Evolutionary conservation across 2,113 vertebrate genomes (phyloP).

Genomic region (Jacana jacana): DNA sequence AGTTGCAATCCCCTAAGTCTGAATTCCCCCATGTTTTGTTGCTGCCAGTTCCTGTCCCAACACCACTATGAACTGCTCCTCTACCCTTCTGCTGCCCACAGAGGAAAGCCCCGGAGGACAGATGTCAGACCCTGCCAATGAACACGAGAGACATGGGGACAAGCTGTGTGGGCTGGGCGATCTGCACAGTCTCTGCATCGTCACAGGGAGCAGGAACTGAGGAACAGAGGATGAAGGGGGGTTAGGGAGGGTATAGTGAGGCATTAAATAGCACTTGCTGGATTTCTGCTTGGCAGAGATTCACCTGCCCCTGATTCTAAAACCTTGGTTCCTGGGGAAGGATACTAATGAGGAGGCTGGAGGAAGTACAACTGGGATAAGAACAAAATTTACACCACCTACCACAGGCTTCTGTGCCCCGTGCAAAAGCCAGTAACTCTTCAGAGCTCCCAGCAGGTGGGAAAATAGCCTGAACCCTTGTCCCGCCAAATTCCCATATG

Average conservation of each 20-base stretch:
- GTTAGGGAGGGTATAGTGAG: not conserved
- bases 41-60: not conserved
- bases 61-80: not conserved
- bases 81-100: not conserved
- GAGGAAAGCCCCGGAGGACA: accelerated
- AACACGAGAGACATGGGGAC: not conserved
- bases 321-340: not conserved
- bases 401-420: not conserved
- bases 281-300: not conserved
- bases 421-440: not conserved
- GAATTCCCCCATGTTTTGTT: not conserved
- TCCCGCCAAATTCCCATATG: not conserved
- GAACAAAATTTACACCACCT: not conserved
- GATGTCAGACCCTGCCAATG: not conserved
- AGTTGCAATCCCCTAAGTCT: not conserved
- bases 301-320: not conserved
- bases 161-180: not conserved
- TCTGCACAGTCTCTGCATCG: not conserved
- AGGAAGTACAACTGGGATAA: not conserved
- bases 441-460: not conserved
- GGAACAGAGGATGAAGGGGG: not conserved
- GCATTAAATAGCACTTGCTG: not conserved
- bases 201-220: not conserved
- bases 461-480: not conserved
- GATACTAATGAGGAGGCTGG: not conserved